Evolutionary conservation across 2,113 vertebrate species (phyloP), one percentile per base, ranked within the genome.

Genomic region (Myotis davidii): DNA sequence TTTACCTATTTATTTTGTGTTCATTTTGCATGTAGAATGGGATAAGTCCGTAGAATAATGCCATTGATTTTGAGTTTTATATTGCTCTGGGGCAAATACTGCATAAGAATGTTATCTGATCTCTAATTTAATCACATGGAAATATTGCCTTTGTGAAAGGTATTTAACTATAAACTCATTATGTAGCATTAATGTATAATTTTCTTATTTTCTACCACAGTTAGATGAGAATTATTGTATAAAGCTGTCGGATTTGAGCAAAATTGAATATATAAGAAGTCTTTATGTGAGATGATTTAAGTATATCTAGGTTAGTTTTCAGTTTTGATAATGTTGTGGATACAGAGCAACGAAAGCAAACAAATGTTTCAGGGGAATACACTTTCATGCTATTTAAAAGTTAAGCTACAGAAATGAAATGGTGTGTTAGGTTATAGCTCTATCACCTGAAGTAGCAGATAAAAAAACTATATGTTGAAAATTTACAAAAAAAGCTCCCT

Each of bases 1-100:
- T 97, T 98, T 98, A 98, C 98, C 97, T 98, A 96, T 98, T 98
- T 98, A 98, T 98, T 98, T 98, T 96, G 86, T 90, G 88, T 97
- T 98, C 95, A 93, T 97, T 98, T 97, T 97, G 89, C 93, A 96
- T 95, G 96, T 97, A 97, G 98, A 98, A 98, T 97, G 77, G 97
- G 96, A 94, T 83, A 95, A 92, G 56, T 97, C 95, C 97, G 97
- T 98, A 98, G 97, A 98, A 98, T 97, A 98, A 98, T 98, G 84
- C 84, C 97, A 92, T 85, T 90, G 89, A 97, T 98, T 97, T 96
- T 98, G 96, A 97, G 95, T 98, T 98, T 98, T 96, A 96, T 97
- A 97, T 98, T 98, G 97, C 97, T 98, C 61, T 98, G 96, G 97
- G 98, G 93, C 96, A 97, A 97, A 98, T 97, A 94, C 94, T 72